phyloP scores from a whole-genome alignment of 53 echinoderm and acorn worm genomes.

The Arbacia lixula region DNA sequence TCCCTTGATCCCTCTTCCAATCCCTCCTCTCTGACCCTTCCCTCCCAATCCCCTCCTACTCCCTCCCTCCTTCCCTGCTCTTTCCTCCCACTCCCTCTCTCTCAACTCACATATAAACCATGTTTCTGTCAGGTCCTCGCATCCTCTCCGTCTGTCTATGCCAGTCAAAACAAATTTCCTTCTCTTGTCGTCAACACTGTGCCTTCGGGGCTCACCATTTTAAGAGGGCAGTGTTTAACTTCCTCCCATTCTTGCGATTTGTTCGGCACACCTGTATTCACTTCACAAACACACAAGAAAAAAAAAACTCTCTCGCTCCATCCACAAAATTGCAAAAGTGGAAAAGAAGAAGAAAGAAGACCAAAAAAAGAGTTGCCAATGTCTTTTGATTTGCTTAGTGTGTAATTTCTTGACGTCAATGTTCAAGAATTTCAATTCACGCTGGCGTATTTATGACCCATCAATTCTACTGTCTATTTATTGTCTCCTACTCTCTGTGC shows the following conservation, averaged over 20 bases:
- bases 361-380: too few relatives aligned
- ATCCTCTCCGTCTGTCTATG: background rate
- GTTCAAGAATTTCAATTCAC: slow-evolving; percentile 14
- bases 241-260: slow-evolving; percentile 12
- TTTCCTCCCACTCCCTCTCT: slow-evolving; percentile 15
- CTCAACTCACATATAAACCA: too few relatives aligned
- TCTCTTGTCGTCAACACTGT: background rate
- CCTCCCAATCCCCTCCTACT: background rate
- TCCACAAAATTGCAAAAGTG: background rate
- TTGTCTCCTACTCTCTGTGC: background rate
- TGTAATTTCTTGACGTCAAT: slow-evolving; percentile 40
- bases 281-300: slow-evolving; percentile 31
- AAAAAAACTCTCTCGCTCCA: background rate
- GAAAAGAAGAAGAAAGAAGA: background rate
- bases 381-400: slow-evolving; percentile 41
- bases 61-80: background rate
- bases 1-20: background rate
- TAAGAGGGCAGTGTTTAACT: slow-evolving; percentile 29
- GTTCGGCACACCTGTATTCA: slow-evolving; percentile 41
- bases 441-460: slow-evolving; percentile 24
- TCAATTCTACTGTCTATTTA: slow-evolving; percentile 7
- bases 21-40: background rate
- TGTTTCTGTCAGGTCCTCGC: background rate
- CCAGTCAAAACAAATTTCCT: slow-evolving; percentile 37
- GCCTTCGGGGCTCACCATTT: background rate